Percentiles rank a stretch among this genome's conserved stretches.
phyloP scores from a whole-genome alignment of 2,113 vertebrate genomes.

The Acanthochromis polyacanthus region DNA sequence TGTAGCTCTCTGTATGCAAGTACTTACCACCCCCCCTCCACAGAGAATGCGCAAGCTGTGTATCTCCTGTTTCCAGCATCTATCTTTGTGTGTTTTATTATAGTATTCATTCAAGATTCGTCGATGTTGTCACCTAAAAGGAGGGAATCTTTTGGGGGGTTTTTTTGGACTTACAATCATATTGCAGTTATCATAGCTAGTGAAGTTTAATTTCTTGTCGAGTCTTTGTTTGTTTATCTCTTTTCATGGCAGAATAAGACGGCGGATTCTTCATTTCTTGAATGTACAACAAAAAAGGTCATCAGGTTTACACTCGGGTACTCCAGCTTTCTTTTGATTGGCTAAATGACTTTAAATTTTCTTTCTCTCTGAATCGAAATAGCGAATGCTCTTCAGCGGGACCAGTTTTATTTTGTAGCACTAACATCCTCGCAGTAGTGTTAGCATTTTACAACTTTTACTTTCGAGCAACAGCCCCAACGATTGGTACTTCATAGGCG shows the following conservation, averaged over 20 bases:
- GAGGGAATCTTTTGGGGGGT: constrained; percentile 28
- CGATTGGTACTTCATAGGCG: constrained; percentile 71
- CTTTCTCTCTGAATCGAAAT: constrained; percentile 14
- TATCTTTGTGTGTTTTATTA: constrained; percentile 52
- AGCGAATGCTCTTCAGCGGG: constrained; percentile 24
- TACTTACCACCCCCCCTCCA: not conserved
- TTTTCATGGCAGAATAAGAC: constrained; percentile 38
- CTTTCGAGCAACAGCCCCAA: constrained; percentile 48
- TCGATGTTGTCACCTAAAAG: constrained; percentile 43
- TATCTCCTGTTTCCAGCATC: constrained; percentile 53
- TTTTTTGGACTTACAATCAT: constrained; percentile 41
- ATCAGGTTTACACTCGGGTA: constrained; percentile 76
- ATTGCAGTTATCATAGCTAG: constrained; percentile 58
- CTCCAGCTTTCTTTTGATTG: constrained; percentile 71
- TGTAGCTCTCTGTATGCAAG: constrained; percentile 41
- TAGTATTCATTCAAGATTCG: constrained; percentile 52
- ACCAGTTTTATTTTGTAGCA: constrained; percentile 59
- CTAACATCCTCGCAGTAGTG: constrained; percentile 35
- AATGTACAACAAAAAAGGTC: constrained; percentile 79
- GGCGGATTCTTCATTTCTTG: constrained; percentile 70
- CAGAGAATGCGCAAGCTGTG: constrained; percentile 65
- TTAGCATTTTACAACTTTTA: constrained; percentile 17
- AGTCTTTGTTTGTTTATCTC: constrained; percentile 27
- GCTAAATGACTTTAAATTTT: constrained; percentile 49
- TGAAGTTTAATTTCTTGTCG: constrained; percentile 17